Conservation (phyloP, 2,888 invertebrate species). For the Lacanobia oleracea region DNA sequence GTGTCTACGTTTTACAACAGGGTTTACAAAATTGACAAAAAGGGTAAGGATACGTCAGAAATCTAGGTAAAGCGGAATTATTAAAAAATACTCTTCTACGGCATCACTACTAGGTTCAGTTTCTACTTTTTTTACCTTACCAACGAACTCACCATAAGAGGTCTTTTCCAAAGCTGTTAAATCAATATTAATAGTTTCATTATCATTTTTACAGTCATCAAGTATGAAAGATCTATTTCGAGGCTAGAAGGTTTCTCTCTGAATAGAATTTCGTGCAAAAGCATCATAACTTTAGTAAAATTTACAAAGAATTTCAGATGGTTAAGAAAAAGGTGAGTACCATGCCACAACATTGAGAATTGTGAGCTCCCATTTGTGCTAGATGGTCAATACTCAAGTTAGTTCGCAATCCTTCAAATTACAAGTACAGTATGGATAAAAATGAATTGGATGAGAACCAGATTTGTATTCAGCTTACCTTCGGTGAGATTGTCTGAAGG, state of each 20-base stretch:
- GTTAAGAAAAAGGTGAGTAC: constrained; percentile 63
- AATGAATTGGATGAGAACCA: constrained; percentile 42
- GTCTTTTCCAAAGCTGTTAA: constrained; percentile 90
- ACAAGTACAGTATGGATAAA: constrained; percentile 55
- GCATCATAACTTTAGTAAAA: constrained; percentile 67
- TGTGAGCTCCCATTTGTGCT: constrained; percentile 77
- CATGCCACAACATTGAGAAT: constrained; percentile 86
- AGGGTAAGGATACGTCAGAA: constrained; percentile 73
- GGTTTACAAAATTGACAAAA: constrained; percentile 68
- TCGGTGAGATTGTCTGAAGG: constrained; percentile 96
- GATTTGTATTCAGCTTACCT: constrained; percentile 89
- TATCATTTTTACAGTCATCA: constrained; percentile 60
- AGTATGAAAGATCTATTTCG: constrained; percentile 47
- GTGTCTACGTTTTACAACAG: constrained; percentile 70
- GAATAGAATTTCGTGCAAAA: constrained; percentile 76
- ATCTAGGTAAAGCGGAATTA: constrained; percentile 81
- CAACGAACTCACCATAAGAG: constrained; percentile 89
- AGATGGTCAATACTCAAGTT: constrained; percentile 63
- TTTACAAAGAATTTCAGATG: constrained; percentile 58
- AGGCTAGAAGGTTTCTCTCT: constrained; percentile 49
- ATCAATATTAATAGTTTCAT: constrained; percentile 81
- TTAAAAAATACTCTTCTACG: constrained; percentile 81
- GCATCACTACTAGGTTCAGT: constrained; percentile 78
- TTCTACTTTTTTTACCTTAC: constrained; percentile 85
- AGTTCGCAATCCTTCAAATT: constrained; percentile 42